Conservation (phyloP, 2,888 invertebrate genomes). For the Caenorhabditis becei region DNA sequence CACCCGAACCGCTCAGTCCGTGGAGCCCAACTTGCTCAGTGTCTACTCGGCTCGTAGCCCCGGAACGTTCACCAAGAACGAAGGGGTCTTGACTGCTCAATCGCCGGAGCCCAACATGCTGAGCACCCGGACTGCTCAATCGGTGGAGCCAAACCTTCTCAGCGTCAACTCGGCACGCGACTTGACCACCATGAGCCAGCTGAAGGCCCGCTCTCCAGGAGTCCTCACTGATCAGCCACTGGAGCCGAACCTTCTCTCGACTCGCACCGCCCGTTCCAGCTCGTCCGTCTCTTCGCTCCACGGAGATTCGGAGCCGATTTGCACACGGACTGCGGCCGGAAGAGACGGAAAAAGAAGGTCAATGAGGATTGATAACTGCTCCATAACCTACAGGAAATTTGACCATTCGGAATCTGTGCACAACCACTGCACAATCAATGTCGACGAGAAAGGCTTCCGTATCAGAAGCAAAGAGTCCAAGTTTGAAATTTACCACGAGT, state of each 20-base stretch:
- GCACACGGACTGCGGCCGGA: too few species aligned
- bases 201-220: too few species aligned
- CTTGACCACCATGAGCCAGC: too few species aligned
- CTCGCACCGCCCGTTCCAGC: constrained; percentile 35
- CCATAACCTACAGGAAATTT: too few species aligned
- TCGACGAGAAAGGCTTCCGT: too few species aligned
- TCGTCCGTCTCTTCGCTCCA: background rate
- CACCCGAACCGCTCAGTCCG: constrained; percentile 43
- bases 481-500: too few species aligned
- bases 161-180: constrained; percentile 2
- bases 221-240: constrained; percentile 15
- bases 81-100: constrained; percentile 41
- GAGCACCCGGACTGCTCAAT: constrained; percentile 45
- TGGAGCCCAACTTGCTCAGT: constrained; percentile 43
- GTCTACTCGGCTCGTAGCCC: constrained; percentile 42
- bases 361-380: too few species aligned
- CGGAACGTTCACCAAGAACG: constrained; percentile 38
- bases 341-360: too few species aligned
- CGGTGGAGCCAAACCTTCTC: constrained; percentile 52
- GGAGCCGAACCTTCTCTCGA: constrained; percentile 46
- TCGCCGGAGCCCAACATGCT: constrained; percentile 46
- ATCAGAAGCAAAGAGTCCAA: too few species aligned
- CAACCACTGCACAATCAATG: too few species aligned
- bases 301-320: too few species aligned
- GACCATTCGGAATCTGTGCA: too few species aligned